Base-by-base conservation (phyloP, 2,113 vertebrate genomes). In the Dendropsophus ebraccatus region DNA sequence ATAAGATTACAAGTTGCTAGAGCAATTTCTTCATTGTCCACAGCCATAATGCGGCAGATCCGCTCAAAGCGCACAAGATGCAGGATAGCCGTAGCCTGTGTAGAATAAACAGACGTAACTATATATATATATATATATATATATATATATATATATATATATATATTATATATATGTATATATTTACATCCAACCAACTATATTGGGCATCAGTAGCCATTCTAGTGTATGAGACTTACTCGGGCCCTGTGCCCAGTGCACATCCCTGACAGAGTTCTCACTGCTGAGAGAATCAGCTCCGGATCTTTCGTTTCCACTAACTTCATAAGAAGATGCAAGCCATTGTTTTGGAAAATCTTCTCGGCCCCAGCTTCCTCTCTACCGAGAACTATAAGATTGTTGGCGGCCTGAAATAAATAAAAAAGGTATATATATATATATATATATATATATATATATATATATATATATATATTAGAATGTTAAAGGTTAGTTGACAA, bases 261-360 rank as follows among this genome's bases (percentile, higher is more conserved):
- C 96, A 99, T 95, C 89, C 96, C 97, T 0, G 98, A 96, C 70
- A 99, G 90, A 0, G 98, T 98, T 67, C 98, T 94, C 78, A 99
- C 89, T 0, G 97, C 96, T 32, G 97, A 96, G 73, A 99, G 91
- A 87, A 98, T 92, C 95, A 99, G 93, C 89, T 99, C 97, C 0
- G 92, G 88, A 70, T 95, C 94, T 86, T 95, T 95, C 0, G 95
- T 96, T 81, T 97, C 95, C 30, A 99, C 92, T 85, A 99, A 93
- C 89, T 95, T 95, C 88, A 97, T 83, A 21, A 99, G 92, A 89
- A 99, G 89, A 84, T 91, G 91, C 62, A 99, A 92, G 0, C 98
- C 98, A 0, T 99, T 98, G 90, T 95, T 98, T 93, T 98, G 96
- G 93, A 99, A 99, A 89, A 99, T 98, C 90, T 93, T 95, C 89